These are phyloP conservation scores for Meloidogyne floridensis DNA, from an alignment of 1,140 invertebrate genomes.

Conservation along the genomic window DNA sequence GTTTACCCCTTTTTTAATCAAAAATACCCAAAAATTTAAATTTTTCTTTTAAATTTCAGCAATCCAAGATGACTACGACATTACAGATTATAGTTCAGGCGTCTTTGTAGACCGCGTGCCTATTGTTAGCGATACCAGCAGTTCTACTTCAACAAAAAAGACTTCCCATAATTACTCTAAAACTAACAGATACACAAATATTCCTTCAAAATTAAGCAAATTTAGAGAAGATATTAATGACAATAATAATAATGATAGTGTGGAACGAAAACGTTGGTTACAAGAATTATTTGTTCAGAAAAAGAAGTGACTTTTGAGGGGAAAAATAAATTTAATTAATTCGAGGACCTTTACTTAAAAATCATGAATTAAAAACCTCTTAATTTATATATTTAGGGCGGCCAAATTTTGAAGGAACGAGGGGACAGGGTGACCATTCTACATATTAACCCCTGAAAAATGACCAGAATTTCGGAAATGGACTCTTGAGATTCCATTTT, in stretches of 20 bases:
- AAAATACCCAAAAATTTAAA: no score
- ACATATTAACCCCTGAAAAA: no score
- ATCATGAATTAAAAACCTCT: not conserved
- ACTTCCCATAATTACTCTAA: not conserved
- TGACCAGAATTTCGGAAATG: no score
- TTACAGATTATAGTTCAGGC: conserved; percentile 30
- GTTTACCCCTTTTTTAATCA: not conserved
- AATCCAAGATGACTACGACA: not conserved
- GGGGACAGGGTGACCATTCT: no score
- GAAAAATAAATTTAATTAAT: not conserved
- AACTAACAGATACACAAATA: not conserved
- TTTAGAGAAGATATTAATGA: not conserved
- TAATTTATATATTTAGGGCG: not conserved
- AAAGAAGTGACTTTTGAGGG: not conserved
- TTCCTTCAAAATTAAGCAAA: not conserved
- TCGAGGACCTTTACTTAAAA: not conserved
- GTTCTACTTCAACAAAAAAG: not conserved
- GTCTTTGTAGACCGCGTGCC: conserved; percentile 32
- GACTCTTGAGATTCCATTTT: no score
- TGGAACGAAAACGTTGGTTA: conserved; percentile 1
- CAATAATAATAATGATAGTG: not conserved
- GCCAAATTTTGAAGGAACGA: no score
- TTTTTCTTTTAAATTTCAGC: not conserved
- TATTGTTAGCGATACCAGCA: not conserved
- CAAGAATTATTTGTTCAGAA: conserved; percentile 3